Base-by-base conservation (phyloP, 1,140 invertebrate species). In the Protaetia brevitarsis region DNA sequence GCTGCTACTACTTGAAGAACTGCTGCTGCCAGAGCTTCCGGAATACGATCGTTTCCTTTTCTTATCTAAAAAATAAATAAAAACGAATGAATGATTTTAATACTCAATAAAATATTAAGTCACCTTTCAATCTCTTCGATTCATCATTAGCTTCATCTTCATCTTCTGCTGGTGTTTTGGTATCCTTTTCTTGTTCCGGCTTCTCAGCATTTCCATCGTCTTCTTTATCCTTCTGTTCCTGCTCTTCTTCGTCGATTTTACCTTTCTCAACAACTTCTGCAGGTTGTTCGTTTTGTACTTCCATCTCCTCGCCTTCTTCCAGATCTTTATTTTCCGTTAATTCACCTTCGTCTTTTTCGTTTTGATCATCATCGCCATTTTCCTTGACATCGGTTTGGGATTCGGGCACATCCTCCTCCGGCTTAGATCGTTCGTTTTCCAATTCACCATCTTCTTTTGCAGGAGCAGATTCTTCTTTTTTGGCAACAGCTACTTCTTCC, bases 281-380 rank as follows among this genome's bases (percentile, higher is more conserved):
- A 8, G 26, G 27, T 64, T 41, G 71, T 77, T 16, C 79, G 77
- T 66, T 79, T 80, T 6, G 78, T 75, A 31, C 30, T 34, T 62
- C 68, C 10, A 63, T 62, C 34, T 66, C 73, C 3, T 79, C 76
- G 13, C 64, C 59, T 10, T 77, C 76, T 62, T 77, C 77, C 61
- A 80, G 77, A 59, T 83, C 80, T 31, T 80, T 79, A 59, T 66
- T 59, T 29, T 75, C 76, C 34, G 71, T 63, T 58, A 69, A 70
- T 58, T 73, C 64, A 10, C 67, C 64, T 58, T 76, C 71, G 79
- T n/a, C 82, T 75, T 29, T 80, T 74, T 13, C 78, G 70, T 66
- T 82, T 81, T 7, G n/a, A n/a, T 85, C 82, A 57, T 81, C 68
- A 65, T 82, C 60, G 29, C 29, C 81, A 66, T 77, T 77, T 69